These are phyloP conservation scores for Polyommatus icarus DNA, from an alignment of 2,888 invertebrate species.

Conservation along the genomic window DNA sequence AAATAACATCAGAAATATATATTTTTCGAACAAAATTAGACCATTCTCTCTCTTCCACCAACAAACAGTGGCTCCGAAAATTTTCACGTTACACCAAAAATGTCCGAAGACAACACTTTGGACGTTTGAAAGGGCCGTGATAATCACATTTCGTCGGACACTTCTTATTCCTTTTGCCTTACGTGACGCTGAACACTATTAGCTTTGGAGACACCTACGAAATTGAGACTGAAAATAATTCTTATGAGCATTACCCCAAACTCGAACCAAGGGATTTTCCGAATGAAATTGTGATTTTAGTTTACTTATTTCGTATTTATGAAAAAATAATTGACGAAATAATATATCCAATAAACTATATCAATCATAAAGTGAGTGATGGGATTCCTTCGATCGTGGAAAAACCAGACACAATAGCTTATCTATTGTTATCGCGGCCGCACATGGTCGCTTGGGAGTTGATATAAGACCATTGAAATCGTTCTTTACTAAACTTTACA, in stretches of 20 bases:
- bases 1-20: no score
- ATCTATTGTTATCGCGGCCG: no score
- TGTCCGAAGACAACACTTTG: slow-evolving; percentile 1
- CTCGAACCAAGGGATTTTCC: neutral
- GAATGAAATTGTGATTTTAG: neutral
- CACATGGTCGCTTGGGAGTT: no score
- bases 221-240: slow-evolving; percentile 10
- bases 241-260: neutral
- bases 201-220: slow-evolving; percentile 15
- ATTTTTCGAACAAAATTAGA: neutral
- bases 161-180: slow-evolving; percentile 1
- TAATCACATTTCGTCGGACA: slow-evolving; percentile 6
- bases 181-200: slow-evolving; percentile 8
- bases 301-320: neutral
- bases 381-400: no score
- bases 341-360: no score
- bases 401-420: no score
- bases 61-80: neutral
- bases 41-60: neutral
- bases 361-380: no score
- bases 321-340: neutral
- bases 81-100: neutral
- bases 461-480: no score
- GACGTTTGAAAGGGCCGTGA: neutral
- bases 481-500: neutral